Base-by-base conservation (phyloP, 2,888 invertebrate species). In the Dynastes grantii region DNA sequence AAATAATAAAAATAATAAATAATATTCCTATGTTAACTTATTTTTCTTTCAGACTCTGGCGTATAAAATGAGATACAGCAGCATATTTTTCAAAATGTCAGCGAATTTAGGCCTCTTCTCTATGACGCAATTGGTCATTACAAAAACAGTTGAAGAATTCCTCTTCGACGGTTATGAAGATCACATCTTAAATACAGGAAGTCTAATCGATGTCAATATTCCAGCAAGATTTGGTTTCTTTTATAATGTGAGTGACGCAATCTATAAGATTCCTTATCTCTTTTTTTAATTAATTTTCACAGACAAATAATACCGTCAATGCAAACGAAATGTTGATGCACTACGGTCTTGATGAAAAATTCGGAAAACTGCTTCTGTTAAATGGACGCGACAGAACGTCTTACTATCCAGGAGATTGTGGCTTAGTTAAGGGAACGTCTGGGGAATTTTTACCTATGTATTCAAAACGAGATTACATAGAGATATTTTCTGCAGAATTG, bases 111-210 rank as follows among this genome's bases (percentile, higher is more conserved):
- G 90, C 82, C 91, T 92, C 64, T 88, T 90, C 9, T 89, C 91
- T 3, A 87, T 95, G 16, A 91, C 92, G 70, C 87, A 90, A 8
- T 87, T 94, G n/a, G 88, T 92, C 2, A 90, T 94, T 0, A 92
- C 92, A 0, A 94, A 92, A 86, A 90, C 91, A 0, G 94, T 93
- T 0, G 91, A 92, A 4, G 92, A 96, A 85, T 88, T 96, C 27
- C 90, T 97, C 0, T 96, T 97, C 85, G 93, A 94, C 1, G 97
- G 97, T 0, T 97, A 96, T 85, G 90, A 91, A 0, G 97, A 97
- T 86, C 89, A 92, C 0, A 87, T 96, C 71, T 90, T 97, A 78
- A 91, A 92, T 51, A 87, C 94, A 80, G 94, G 94, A 0, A 90
- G 90, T 49, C 11, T 76, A 32, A 45, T 80, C n/a, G 58, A 58